Evolutionary conservation across 2,888 invertebrate species (phyloP), one percentile per base, ranked within the genome.

Genomic region (Tetramorium bicarinatum): DNA sequence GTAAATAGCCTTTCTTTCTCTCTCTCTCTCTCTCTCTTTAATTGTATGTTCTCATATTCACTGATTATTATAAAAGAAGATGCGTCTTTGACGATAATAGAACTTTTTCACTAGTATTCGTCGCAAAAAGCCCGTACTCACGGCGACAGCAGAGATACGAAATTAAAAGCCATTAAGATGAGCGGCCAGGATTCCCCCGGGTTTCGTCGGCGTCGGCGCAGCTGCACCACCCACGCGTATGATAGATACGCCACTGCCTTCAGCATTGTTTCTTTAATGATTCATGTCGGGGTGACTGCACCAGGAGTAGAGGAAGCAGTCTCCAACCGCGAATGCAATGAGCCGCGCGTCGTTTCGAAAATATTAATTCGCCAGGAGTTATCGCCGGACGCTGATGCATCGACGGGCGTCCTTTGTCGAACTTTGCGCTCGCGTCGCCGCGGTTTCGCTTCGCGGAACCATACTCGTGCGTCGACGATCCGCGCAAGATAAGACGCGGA

Each of bases 191-290:
- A 89, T 89, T 91, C 89, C 85, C 29, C 81, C 84, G 69, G 85
- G 88, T 89, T 86, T 83, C 67, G 84, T 76, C 83, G 71, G 86
- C 84, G 85, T 87, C 87, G 90, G 87, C 86, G 87, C 91, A 91
- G 90, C 90, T 90, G 90, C 87, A 83, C 91, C 90, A 88, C 90
- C 90, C 91, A 90, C 90, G 88, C 90, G 81, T 91, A 90, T 86
- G 90, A 90, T 90, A 90, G 90, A 90, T 90, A 90, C 90, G 90
- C 91, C 90, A 90, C 90, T 90, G 91, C 91, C 91, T 90, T 90
- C 90, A 90, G 90, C 91, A 90, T 90, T 90, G 90, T 90, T 90
- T 91, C 90, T 90, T 91, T 90, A 90, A 90, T 90, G 90, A 90
- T 90, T 90, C 90, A 90, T 89, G 88, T 88, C 66, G 91, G 91